phyloP scores from a whole-genome alignment of 2,888 invertebrate genomes.

The Rhingia rostrata region DNA sequence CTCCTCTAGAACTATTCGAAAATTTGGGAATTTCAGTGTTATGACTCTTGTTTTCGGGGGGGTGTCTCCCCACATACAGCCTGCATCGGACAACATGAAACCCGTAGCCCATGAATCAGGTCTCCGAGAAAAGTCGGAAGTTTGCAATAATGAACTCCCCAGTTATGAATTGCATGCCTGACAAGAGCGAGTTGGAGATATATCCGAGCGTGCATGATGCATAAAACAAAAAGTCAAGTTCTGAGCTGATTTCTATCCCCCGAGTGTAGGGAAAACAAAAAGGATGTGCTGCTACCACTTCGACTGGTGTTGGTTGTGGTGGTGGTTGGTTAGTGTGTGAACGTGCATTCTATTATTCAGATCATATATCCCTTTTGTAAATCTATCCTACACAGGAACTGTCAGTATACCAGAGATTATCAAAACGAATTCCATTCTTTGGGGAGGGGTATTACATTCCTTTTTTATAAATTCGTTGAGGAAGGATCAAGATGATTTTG shows the following conservation, averaged over 20 bases:
- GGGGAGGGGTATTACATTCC: neutral
- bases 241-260: slow-evolving; percentile 9
- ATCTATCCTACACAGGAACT: neutral
- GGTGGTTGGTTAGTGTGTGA: neutral
- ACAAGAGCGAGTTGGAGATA: neutral
- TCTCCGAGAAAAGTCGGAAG: slow-evolving; percentile 21
- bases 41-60: slow-evolving; percentile 12
- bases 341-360: slow-evolving; percentile 5
- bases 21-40: slow-evolving; percentile 7
- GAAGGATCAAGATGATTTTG: too few species aligned
- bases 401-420: neutral
- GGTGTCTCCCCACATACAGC: neutral
- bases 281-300: neutral
- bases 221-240: slow-evolving; percentile 11
- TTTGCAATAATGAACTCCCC: slow-evolving; percentile 31
- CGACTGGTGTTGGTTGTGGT: neutral
- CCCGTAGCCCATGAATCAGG: slow-evolving; percentile 19
- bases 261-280: neutral
- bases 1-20: neutral
- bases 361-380: slow-evolving; percentile 2
- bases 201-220: neutral
- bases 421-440: neutral
- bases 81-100: slow-evolving; percentile 20
- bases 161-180: slow-evolving; percentile 1
- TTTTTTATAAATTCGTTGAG: neutral